phyloP scores from a whole-genome alignment of 1,140 invertebrate species.

The Heliothis subflexa region DNA sequence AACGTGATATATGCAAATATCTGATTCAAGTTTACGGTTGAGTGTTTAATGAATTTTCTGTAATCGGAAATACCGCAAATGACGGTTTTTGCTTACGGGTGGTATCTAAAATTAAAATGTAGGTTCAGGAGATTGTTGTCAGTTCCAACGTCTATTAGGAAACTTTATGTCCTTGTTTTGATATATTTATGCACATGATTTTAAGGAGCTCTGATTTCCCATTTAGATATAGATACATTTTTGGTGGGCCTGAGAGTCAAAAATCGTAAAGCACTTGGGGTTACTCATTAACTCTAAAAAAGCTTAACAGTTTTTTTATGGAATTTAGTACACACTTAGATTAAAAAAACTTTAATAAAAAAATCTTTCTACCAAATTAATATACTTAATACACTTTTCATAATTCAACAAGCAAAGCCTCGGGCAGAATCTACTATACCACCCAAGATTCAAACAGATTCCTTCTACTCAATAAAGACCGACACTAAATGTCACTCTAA shows the following conservation, averaged over 20 bases:
- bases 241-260: neutral
- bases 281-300: no score
- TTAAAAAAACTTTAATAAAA: no score
- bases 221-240: conserved; percentile 19
- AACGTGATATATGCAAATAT: conserved; percentile 77
- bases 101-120: conserved; percentile 46
- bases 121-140: neutral
- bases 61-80: conserved; percentile 80
- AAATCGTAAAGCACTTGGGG: neutral
- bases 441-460: neutral
- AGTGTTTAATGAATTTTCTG: conserved; percentile 70
- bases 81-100: conserved; percentile 47
- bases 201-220: conserved; percentile 18
- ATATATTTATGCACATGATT: conserved; percentile 35
- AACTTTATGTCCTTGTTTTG: conserved; percentile 21
- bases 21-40: conserved; percentile 59
- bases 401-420: neutral
- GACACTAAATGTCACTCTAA: conserved; percentile 8
- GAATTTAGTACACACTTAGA: no score
- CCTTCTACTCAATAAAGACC: neutral
- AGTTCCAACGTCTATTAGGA: conserved; percentile 9
- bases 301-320: neutral
- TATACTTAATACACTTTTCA: neutral
- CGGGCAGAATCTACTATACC: neutral
- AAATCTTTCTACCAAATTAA: no score